Evolutionary conservation across 1,140 invertebrate species (phyloP).

Genomic region (Akabosia matsudoensis): DNA sequence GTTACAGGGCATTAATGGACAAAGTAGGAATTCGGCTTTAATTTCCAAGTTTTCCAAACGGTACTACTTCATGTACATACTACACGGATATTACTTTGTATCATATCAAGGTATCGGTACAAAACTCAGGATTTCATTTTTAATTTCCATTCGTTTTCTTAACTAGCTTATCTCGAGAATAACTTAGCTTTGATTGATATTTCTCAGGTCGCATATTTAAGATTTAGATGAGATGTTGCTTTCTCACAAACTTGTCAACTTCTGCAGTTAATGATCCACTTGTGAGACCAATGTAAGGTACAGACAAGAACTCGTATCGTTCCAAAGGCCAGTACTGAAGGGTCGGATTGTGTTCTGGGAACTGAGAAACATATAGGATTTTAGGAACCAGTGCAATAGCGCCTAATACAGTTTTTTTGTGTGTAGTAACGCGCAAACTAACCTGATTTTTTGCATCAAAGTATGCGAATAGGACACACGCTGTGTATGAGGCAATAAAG

Average conservation of each 20-base stretch:
- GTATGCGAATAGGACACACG: conserved; percentile 71
- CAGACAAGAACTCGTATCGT: conserved; percentile 66
- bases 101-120: too few relatives aligned
- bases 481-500: conserved; percentile 71
- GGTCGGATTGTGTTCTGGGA: conserved; percentile 64
- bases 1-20: too few relatives aligned
- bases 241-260: conserved; percentile 14
- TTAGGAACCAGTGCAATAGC: background rate
- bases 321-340: conserved; percentile 71
- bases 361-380: conserved; percentile 20
- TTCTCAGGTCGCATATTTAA: too few relatives aligned
- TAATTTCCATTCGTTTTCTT: too few relatives aligned
- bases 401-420: background rate
- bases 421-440: background rate
- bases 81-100: too few relatives aligned
- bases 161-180: too few relatives aligned
- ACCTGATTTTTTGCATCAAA: conserved; percentile 69
- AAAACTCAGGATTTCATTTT: too few relatives aligned
- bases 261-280: background rate
- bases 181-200: too few relatives aligned
- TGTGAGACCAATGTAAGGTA: conserved; percentile 61
- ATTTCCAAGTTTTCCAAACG: too few relatives aligned
- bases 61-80: too few relatives aligned
- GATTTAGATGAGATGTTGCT: conserved; percentile 43
- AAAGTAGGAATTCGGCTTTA: too few relatives aligned